Conservation (phyloP, 2,888 invertebrate species). For the Phengaris arion region DNA sequence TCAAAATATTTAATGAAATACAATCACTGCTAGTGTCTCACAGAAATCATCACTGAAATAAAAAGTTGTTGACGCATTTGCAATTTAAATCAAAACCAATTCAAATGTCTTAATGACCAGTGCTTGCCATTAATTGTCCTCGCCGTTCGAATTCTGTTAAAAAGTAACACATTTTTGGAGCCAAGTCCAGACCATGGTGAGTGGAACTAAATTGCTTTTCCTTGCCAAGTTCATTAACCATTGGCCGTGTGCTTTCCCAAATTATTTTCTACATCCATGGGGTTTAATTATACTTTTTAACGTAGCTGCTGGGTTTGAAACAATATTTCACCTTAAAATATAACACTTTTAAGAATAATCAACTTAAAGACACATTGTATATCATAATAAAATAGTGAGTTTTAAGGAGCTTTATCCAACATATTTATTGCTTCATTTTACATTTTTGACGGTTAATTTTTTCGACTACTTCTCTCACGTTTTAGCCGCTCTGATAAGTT, state of each 20-base stretch:
- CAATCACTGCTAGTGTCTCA: not conserved
- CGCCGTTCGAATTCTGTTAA: constrained; percentile 15
- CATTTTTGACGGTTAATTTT: too few relatives aligned
- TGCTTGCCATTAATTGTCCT: constrained; percentile 6
- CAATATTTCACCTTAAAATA: not conserved
- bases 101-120: constrained; percentile 16
- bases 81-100: constrained; percentile 12
- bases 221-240: constrained; percentile 36
- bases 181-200: constrained; percentile 25
- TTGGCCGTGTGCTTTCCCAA: constrained; percentile 30
- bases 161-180: constrained; percentile 28
- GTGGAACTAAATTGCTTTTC: constrained; percentile 35
- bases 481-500: too few relatives aligned
- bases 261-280: constrained; percentile 27
- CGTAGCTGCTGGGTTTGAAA: not conserved
- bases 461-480: too few relatives aligned
- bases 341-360: too few relatives aligned
- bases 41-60: not conserved
- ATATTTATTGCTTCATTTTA: too few relatives aligned
- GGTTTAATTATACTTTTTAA: not conserved
- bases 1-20: constrained; percentile 1
- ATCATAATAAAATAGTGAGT: too few relatives aligned
- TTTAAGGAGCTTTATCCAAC: too few relatives aligned
- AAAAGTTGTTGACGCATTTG: not conserved
- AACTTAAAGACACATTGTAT: too few relatives aligned